Evolutionary conservation across 2,888 invertebrate species (phyloP).

Genomic region (Clunio marinus): DNA sequence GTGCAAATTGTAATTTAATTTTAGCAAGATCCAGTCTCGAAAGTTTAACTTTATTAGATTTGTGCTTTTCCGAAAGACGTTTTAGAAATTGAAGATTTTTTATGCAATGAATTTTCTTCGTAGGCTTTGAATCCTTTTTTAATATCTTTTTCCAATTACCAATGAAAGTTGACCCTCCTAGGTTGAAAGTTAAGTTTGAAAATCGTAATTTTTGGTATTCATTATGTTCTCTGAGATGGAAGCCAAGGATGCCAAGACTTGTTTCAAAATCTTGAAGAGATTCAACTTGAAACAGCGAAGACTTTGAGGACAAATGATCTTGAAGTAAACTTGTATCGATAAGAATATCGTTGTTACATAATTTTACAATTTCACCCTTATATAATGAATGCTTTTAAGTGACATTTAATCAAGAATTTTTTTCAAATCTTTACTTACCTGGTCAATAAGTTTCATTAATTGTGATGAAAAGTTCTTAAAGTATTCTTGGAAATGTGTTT

Average conservation of each 20-base stretch:
- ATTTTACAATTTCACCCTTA: not conserved
- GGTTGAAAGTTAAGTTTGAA: too few relatives aligned
- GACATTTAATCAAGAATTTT: too few relatives aligned
- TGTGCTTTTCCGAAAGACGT: not conserved
- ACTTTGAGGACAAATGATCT: not conserved
- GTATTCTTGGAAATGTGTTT: constrained; percentile 2
- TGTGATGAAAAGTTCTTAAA: constrained; percentile 11
- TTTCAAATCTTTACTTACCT: too few relatives aligned
- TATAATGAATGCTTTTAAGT: too few relatives aligned
- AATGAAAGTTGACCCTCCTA: too few relatives aligned
- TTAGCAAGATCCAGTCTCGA: constrained; percentile 18
- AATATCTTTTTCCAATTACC: too few relatives aligned
- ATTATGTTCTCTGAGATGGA: not conserved
- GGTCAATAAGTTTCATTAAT: not conserved
- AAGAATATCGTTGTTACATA: not conserved
- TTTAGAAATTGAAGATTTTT: not conserved
- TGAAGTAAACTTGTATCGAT: not conserved
- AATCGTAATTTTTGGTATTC: too few relatives aligned
- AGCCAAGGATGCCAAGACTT: constrained; percentile 5
- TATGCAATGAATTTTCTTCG: not conserved
- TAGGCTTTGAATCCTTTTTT: too few relatives aligned
- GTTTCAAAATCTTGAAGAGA: constrained; percentile 2
- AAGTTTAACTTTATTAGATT: not conserved
- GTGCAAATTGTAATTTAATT: not conserved
- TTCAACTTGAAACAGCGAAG: not conserved